These are phyloP conservation scores for Nudaria mundana DNA, from an alignment of 2,888 invertebrate genomes.

Conservation along the genomic window DNA sequence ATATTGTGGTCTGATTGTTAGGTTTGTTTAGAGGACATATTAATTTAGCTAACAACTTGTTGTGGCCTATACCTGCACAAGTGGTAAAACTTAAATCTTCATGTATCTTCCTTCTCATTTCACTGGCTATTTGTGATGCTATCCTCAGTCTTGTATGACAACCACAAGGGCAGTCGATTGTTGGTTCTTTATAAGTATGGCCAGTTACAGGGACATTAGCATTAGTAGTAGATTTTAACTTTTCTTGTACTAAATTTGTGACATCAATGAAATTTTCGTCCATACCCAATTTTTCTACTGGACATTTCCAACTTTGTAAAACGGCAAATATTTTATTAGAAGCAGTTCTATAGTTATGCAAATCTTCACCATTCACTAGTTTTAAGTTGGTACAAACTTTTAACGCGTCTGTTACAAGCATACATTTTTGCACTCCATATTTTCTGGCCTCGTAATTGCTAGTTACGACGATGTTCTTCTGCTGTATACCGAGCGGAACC, in stretches of 20 bases:
- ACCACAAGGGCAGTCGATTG: slow-evolving; percentile 86
- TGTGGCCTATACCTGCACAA: slow-evolving; percentile 92
- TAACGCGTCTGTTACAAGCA: slow-evolving; percentile 88
- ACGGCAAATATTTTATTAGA: slow-evolving; percentile 88
- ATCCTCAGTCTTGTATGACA: slow-evolving; percentile 85
- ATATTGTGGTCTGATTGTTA: slow-evolving; percentile 90
- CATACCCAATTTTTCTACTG: slow-evolving; percentile 90
- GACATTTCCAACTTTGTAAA: slow-evolving; percentile 85
- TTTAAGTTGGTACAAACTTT: slow-evolving; percentile 87
- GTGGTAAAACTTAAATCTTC: slow-evolving; percentile 87
- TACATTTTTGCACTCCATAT: slow-evolving; percentile 88
- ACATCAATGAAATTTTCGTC: slow-evolving; percentile 94
- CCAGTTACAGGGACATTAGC: slow-evolving; percentile 70
- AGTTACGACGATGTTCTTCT: slow-evolving; percentile 92
- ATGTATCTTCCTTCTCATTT: slow-evolving; percentile 86
- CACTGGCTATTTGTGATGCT: slow-evolving; percentile 88
- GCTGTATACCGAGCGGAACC: slow-evolving; percentile 89
- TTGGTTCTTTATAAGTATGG: slow-evolving; percentile 79
- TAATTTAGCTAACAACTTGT: slow-evolving; percentile 91
- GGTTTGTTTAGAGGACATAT: slow-evolving; percentile 88
- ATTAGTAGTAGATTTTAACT: slow-evolving; percentile 60
- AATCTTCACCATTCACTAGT: slow-evolving; percentile 91
- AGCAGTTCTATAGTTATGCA: slow-evolving; percentile 89
- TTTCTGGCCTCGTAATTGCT: slow-evolving; percentile 91
- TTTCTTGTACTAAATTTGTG: slow-evolving; percentile 83